Percentiles rank a stretch among this genome's conserved stretches.
These are phyloP conservation scores for Tinamus major DNA, from an alignment of 2,797 vertebrate genomes.

Conservation along the genomic window DNA sequence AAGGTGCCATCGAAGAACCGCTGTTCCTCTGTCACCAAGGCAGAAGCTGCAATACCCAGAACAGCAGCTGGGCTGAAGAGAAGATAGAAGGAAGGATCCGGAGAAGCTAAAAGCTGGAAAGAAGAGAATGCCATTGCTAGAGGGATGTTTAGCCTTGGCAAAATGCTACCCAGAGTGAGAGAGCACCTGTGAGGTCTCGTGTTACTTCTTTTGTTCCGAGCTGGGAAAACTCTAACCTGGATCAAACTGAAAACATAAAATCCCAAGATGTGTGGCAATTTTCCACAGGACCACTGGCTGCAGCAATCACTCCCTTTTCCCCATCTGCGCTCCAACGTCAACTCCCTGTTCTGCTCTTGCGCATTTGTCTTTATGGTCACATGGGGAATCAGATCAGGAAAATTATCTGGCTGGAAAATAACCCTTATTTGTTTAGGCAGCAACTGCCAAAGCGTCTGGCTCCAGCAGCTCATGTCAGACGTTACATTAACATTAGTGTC, in stretches of 20 bases:
- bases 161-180: not conserved
- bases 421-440: constrained; percentile 4
- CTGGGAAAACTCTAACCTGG: not conserved
- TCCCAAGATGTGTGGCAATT: not conserved
- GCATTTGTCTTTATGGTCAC: not conserved
- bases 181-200: not conserved
- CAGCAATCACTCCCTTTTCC: not conserved
- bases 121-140: not conserved
- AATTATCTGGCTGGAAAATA: constrained; percentile 49
- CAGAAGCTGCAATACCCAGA: rapidly evolving
- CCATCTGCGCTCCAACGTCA: not conserved
- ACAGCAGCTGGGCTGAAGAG: not conserved
- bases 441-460: constrained; percentile 28
- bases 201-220: not conserved
- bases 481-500: not conserved
- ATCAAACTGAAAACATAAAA: not conserved
- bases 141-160: not conserved
- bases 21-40: not conserved
- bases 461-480: constrained; percentile 9
- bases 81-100: not conserved
- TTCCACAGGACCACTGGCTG: not conserved
- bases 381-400: constrained; percentile 7
- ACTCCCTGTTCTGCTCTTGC: not conserved
- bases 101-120: not conserved
- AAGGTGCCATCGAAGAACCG: not conserved